Evolutionary conservation across 2,113 vertebrate genomes (phyloP), one percentile per base, ranked within the genome.

Genomic region (Heterochromis multidens): DNA sequence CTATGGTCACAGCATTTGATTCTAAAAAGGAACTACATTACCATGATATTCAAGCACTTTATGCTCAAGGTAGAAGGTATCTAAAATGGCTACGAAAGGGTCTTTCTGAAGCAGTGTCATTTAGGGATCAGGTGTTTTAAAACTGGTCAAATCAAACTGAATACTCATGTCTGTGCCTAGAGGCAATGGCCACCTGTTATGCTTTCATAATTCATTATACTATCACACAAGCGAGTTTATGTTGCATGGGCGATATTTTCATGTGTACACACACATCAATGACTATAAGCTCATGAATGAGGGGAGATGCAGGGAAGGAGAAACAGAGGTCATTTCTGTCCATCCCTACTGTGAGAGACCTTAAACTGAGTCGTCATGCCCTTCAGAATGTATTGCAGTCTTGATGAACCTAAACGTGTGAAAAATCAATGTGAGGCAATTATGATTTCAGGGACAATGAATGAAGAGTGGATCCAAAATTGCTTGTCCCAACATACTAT

Each of bases 391-490:
- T 61, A 63, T 29, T 56, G 86, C 72, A 35, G 87, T 49, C 57
- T 43, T 62, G 87, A 87, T 85, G 80, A 70, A 87, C 70, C n/a
- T 23, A 72, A 52, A 77, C 76, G 77, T 87, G 91, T 82, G 85
- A 88, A 91, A 93, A 95, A 95, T 95, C 94, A 94, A 94, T 95
- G 92, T 46, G 79, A 93, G 83, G 86, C 93, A 94, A 95, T 95
- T 93, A 93, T 93, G 84, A 93, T 93, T 94, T 92, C 91, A 94
- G 94, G 92, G 93, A 92, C 93, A 92, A 91, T 91, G 89, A 91
- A 91, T 77, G 89, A 92, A 79, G 81, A 93, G 88, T 25, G 84
- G 85, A 88, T 89, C 84, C 90, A 92, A 93, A 94, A 91, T 84
- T 88, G 89, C 85, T 91, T 91, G 91, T 93, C 90, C 91, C 70